Evolutionary conservation across 2,797 vertebrate species (phyloP), one percentile per base, ranked within the genome.

Genomic region (Characodon lateralis): DNA sequence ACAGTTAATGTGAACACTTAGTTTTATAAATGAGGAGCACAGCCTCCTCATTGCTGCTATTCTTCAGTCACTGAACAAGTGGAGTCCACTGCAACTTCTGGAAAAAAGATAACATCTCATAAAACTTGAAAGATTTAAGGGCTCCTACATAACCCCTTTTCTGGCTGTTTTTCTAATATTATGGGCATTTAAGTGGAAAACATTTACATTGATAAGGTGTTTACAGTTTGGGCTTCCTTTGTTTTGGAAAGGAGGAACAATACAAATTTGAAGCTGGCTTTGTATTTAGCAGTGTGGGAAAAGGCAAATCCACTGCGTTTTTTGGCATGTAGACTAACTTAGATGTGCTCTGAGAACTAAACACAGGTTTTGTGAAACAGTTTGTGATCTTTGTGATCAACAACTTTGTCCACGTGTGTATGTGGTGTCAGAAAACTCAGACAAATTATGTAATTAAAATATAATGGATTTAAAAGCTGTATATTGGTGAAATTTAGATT

Each of bases 191-290:
- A 56, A n/a, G 9, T 9, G n/a, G 24, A 56, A 56, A 35, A 35
- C 0, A 16, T 16, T 35, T 63, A 1, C 14, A 6, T 63, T 8
- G 0, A 18, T 18, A 20, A 35, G 6, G 0, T 20, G 4, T 0
- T 28, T 59, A 5, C n/a, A 35, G 61, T 31, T 35, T 16, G 6
- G 6, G 1, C 6, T 65, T 56, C 24, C 8, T 9, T 10, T 59
- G 13, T 59, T 59, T 59, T n/a, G 12, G 10, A 6, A 26, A 26
- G 56, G 26, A 58, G 5, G 10, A 13, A 28, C 13, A 26, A 14
- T 26, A 0, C n/a, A 13, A 59, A 28, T 14, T 12, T 58, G 56
- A n/a, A 12, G 10, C n/a, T 9, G 12, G n/a, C 9, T n/a, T 12
- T 1, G 0, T n/a, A n/a, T 58, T 26, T 66, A 20, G 1, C 0